These are phyloP conservation scores for Chironomus striatipennis DNA, from an alignment of 1,140 invertebrate genomes.

Conservation along the genomic window DNA sequence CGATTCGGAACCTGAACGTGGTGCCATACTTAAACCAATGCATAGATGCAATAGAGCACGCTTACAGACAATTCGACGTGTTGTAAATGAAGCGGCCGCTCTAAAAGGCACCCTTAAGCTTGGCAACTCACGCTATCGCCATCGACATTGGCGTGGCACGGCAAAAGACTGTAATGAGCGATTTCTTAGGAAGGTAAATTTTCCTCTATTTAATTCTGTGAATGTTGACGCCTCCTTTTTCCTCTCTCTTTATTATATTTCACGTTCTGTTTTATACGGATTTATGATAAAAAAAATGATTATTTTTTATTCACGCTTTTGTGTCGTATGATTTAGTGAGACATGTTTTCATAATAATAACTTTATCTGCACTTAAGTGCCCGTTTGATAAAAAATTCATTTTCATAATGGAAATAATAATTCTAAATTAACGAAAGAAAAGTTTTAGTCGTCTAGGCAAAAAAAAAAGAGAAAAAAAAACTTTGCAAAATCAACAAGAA, in stretches of 20 bases:
- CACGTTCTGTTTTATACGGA: too few species aligned
- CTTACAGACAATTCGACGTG: conserved; percentile 51
- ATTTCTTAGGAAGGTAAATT: conserved; percentile 61
- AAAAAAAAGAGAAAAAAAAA: too few species aligned
- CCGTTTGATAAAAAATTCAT: neutral
- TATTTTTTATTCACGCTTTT: too few species aligned
- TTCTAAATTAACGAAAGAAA: too few species aligned
- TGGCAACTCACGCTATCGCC: conserved; percentile 54
- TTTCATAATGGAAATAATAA: too few species aligned
- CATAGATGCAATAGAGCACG: conserved; percentile 55
- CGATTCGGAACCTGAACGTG: conserved; percentile 53
- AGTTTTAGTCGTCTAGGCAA: too few species aligned
- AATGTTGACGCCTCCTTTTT: neutral
- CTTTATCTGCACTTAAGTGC: conserved; percentile 6
- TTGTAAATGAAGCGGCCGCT: conserved; percentile 56
- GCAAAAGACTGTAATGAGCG: conserved; percentile 63
- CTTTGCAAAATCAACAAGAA: too few species aligned
- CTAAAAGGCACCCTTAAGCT: conserved; percentile 51
- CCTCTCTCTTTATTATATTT: too few species aligned
- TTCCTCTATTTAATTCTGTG: neutral
- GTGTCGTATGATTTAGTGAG: too few species aligned
- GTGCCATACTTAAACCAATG: conserved; percentile 51
- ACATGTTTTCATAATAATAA: neutral
- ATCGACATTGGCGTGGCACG: conserved; percentile 64
- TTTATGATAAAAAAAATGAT: too few species aligned